Conservation (phyloP, 2,113 vertebrate species). For the Lanius collurio region DNA sequence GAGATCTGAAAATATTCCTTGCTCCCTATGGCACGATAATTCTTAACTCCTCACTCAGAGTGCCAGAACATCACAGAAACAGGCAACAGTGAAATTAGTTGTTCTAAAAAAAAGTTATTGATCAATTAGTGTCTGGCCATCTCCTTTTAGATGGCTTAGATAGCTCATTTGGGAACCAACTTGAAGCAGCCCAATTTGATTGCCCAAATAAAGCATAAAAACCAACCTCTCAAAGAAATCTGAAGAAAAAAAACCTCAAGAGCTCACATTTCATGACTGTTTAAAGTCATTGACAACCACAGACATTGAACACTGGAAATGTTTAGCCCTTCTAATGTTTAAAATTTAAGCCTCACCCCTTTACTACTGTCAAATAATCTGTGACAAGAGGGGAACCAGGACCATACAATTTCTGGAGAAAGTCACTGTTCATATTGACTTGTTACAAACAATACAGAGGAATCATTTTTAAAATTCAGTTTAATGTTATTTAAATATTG, state of each 20-base stretch:
- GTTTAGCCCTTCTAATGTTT: background rate
- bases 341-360: background rate
- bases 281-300: background rate
- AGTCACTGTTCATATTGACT: conserved; percentile 10
- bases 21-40: background rate
- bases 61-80: background rate
- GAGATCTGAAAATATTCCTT: background rate
- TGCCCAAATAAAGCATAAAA: background rate
- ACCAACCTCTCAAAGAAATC: background rate
- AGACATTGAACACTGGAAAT: background rate
- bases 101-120: background rate
- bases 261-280: background rate
- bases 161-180: background rate
- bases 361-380: background rate
- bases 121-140: background rate
- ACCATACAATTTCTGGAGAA: background rate
- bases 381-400: background rate
- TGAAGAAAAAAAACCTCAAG: background rate
- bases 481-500: conserved; percentile 62
- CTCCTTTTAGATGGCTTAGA: too few relatives aligned
- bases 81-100: background rate
- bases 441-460: conserved; percentile 57
- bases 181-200: background rate
- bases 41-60: background rate
- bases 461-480: conserved; percentile 47